Evolutionary conservation across 1,140 invertebrate genomes (phyloP).

Genomic region (Lordiphosa clarofinis): DNA sequence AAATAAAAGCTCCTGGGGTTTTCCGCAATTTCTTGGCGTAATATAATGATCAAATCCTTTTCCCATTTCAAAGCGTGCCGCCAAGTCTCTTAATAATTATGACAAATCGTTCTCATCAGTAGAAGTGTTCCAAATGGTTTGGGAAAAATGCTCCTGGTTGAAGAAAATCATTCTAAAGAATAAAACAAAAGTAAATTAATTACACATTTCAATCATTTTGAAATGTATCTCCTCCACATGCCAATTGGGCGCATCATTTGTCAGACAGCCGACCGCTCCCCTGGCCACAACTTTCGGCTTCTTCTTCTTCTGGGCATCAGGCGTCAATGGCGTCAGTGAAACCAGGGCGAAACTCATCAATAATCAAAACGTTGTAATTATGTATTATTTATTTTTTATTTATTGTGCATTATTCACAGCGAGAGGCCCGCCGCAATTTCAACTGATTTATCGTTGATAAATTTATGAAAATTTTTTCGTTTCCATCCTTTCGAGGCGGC

Average conservation of each 20-base stretch:
- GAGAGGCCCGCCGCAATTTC: constrained; percentile 33
- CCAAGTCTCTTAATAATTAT: constrained; percentile 29
- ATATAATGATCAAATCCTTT: background rate
- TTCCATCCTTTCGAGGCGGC: constrained; percentile 35
- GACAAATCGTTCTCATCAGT: constrained; percentile 39
- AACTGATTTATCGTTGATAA: constrained; percentile 73
- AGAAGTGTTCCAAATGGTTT: constrained; percentile 36
- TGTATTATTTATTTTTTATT: constrained; percentile 73
- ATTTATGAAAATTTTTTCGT: constrained; percentile 67
- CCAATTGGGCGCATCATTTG: constrained; percentile 61
- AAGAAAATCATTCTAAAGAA: constrained; percentile 1
- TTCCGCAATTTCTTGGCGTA: no score
- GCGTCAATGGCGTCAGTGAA: constrained; percentile 46
- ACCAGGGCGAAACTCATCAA: constrained; percentile 23
- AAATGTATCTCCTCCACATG: constrained; percentile 40
- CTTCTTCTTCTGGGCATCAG: background rate
- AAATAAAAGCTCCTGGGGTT: no score
- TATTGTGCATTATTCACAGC: constrained; percentile 58
- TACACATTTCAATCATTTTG: constrained; percentile 63
- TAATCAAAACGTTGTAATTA: constrained; percentile 53
- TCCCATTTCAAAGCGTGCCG: constrained; percentile 10
- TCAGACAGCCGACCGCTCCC: constrained; percentile 24
- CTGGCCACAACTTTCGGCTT: background rate
- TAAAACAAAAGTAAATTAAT: constrained; percentile 53
- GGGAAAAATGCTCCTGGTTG: constrained; percentile 25